Percentiles rank a stretch among this genome's conserved stretches.
These are phyloP conservation scores for Lamprologus lemairii DNA, from an alignment of 2,113 vertebrate genomes.

Conservation along the genomic window DNA sequence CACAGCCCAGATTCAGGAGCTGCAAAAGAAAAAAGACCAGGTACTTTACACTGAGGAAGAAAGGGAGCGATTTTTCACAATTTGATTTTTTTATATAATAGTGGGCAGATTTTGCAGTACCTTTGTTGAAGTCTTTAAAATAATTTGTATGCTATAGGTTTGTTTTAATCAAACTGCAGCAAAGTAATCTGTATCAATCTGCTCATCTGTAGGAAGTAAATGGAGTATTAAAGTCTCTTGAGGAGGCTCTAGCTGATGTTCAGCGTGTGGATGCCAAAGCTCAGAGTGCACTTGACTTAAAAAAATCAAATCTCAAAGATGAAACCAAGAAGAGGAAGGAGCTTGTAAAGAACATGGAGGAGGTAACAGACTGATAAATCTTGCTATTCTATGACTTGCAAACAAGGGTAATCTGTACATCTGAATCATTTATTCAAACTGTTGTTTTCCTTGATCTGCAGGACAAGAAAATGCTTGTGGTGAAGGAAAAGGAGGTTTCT, in stretches of 20 bases:
- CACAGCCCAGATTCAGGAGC: slow-evolving; percentile 72
- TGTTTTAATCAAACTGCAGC: neutral
- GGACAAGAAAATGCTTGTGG: slow-evolving; percentile 80
- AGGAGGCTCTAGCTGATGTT: slow-evolving; percentile 75
- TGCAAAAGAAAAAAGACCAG: slow-evolving; percentile 82
- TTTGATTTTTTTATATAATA: neutral
- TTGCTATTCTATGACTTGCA: neutral
- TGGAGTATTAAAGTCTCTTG: slow-evolving; percentile 71
- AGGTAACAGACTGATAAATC: slow-evolving; percentile 61
- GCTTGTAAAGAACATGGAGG: slow-evolving; percentile 80
- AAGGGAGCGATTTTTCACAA: neutral
- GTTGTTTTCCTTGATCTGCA: slow-evolving; percentile 29
- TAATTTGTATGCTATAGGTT: neutral
- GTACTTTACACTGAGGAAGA: slow-evolving; percentile 42
- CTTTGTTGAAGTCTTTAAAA: neutral
- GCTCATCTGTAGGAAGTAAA: slow-evolving; percentile 72
- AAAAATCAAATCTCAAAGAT: slow-evolving; percentile 82
- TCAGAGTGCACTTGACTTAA: slow-evolving; percentile 83
- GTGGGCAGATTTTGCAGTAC: neutral
- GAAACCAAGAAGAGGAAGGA: slow-evolving; percentile 81
- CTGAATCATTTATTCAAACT: neutral
- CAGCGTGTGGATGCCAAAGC: slow-evolving; percentile 81
- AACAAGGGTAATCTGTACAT: neutral
- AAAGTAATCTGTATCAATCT: neutral
- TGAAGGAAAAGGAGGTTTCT: slow-evolving; percentile 83